Base-by-base conservation (phyloP, 1,140 invertebrate genomes). In the Vollenhovia emeryi region DNA sequence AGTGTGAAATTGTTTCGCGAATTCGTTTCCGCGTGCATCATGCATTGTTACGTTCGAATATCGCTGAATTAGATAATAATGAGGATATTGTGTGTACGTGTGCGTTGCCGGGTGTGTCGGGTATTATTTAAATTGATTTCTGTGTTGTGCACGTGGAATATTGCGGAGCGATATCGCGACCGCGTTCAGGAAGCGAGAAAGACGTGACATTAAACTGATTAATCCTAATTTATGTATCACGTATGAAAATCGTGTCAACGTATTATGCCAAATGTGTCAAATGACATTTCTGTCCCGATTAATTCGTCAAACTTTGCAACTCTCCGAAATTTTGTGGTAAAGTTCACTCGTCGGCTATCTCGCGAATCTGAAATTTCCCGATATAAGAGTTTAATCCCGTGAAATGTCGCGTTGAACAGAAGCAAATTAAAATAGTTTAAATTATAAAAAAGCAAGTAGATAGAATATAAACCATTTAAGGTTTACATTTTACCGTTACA, bases 111-210 rank as follows among this genome's bases (percentile, higher is more conserved):
- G 15, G 40, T 60, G 40, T 40, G 40, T 40, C 9, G 50, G 57
- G 74, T 59, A 55, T 64, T 66, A 82, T 82, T 82, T 82, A 71
- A 82, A 82, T 71, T 71, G 64, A 82, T 82, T 59, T 45, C 64
- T 57, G n/a, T n/a, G 24, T 48, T 55, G 15, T 43, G 24, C 24
- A 43, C 36, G 36, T 43, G 78, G 66, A 50, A 57, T 57, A 71
- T 82, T 57, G 36, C 40, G 50, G 9, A 27, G n/a, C 30, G 36
- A 55, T 66, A 66, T 57, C 36, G 66, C n/a, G 33, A 57, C 24
- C 8, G 78, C 36, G 50, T 59, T 30, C 64, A 57, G 48, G 18
- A 69, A n/a, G 64, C 36, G 78, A 4, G 24, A 82, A 82, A 82
- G 50, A 80, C 36, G 21, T 71, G 78, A 57, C 24, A 52, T 82